Conservation (phyloP, 2,113 vertebrate genomes). For the Callionymus lyra region DNA sequence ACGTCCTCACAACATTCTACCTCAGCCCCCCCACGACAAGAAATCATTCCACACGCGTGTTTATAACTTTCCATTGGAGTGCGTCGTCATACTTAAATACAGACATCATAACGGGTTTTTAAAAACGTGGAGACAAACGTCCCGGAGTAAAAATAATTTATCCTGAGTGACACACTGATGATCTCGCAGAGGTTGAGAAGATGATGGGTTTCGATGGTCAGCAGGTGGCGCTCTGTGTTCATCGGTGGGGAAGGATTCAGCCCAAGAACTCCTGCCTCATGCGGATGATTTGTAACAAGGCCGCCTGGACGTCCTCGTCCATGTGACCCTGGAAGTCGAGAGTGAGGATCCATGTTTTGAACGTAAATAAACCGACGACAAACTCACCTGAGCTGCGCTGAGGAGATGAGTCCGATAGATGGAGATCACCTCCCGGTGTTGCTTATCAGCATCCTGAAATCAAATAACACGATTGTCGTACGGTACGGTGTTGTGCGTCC, state of each 20-base stretch:
- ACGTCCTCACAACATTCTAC: too few species aligned
- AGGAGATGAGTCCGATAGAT: slow-evolving; percentile 96
- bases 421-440: slow-evolving; percentile 90
- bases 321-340: slow-evolving; percentile 82
- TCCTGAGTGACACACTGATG: too few species aligned
- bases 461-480: neutral
- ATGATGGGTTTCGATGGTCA: slow-evolving; percentile 34
- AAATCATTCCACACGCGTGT: too few species aligned
- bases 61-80: too few species aligned
- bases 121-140: too few species aligned
- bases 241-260: slow-evolving; percentile 53
- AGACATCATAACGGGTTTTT: slow-evolving; percentile 17
- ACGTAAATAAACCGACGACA: neutral
- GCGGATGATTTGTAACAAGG: slow-evolving; percentile 91
- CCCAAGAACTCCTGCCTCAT: slow-evolving; percentile 96
- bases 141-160: too few species aligned
- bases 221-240: slow-evolving; percentile 25
- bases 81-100: too few species aligned
- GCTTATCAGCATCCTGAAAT: slow-evolving; percentile 80
- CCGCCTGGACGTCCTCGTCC: slow-evolving; percentile 96
- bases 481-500: neutral
- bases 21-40: too few species aligned
- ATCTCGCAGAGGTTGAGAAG: slow-evolving; percentile 5
- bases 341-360: neutral
- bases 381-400: slow-evolving; percentile 86